These are phyloP conservation scores for Percopsis transmontana DNA, from an alignment of 2,113 vertebrate species.

Conservation along the genomic window DNA sequence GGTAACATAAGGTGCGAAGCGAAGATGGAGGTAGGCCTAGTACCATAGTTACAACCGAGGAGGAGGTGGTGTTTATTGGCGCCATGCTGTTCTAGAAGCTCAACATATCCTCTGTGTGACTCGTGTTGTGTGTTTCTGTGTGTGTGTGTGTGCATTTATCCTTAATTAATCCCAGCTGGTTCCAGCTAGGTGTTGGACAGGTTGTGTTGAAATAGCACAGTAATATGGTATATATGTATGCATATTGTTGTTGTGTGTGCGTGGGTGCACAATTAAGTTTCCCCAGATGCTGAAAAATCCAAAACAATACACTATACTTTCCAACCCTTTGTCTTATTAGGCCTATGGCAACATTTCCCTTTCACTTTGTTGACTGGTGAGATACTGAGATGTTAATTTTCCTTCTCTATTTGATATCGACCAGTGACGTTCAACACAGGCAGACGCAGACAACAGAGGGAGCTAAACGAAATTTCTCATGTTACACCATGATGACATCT, in stretches of 20 bases:
- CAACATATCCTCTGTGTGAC: constrained; percentile 44
- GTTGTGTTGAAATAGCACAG: constrained; percentile 62
- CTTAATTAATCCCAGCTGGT: constrained; percentile 77
- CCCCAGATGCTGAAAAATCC: constrained; percentile 29
- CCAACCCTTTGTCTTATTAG: constrained; percentile 12
- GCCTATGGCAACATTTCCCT: constrained; percentile 19
- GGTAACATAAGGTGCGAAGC: constrained; percentile 53
- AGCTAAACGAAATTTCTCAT: neutral
- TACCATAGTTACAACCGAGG: constrained; percentile 57
- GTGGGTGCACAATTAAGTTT: neutral
- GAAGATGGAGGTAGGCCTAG: constrained; percentile 55
- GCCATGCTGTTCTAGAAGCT: constrained; percentile 36
- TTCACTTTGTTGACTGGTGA: no score
- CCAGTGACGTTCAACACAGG: constrained; percentile 32
- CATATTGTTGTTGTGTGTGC: constrained; percentile 1
- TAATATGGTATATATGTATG: constrained; percentile 51
- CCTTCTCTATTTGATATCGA: no score
- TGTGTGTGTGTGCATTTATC: constrained; percentile 20
- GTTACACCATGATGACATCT: neutral
- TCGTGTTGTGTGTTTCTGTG: constrained; percentile 17
- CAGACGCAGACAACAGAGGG: constrained; percentile 27
- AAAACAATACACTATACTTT: constrained; percentile 20
- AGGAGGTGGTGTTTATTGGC: constrained; percentile 64
- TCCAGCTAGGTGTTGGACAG: constrained; percentile 56
- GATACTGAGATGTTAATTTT: no score